Percentiles rank a stretch among this genome's conserved stretches.
These are phyloP conservation scores for Tor tambroides DNA, from an alignment of 2,113 vertebrate species.

Conservation along the genomic window DNA sequence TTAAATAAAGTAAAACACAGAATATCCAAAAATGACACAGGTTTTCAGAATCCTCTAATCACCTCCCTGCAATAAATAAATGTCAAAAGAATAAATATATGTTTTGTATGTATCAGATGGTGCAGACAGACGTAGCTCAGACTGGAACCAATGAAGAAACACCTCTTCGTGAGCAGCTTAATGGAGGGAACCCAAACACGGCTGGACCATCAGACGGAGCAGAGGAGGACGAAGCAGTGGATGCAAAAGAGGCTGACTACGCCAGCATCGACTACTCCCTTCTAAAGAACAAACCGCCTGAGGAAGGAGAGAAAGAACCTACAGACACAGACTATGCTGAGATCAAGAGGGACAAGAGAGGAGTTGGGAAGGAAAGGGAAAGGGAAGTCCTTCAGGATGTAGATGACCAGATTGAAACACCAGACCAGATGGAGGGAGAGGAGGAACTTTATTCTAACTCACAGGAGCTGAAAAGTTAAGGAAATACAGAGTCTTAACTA, in stretches of 20 bases:
- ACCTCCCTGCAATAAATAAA: not conserved
- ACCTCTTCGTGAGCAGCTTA: not conserved
- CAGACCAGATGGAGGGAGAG: not conserved
- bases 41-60: not conserved
- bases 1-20: not conserved
- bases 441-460: conserved; percentile 7
- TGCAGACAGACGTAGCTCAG: conserved; percentile 43
- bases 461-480: not conserved
- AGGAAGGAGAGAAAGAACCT: not conserved
- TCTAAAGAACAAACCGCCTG: conserved; percentile 33
- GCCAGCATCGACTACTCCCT: conserved; percentile 63
- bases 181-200: not conserved
- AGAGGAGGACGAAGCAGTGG: not conserved
- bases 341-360: conserved; percentile 57
- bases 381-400: not conserved
- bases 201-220: not conserved
- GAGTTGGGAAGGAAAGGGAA: not conserved
- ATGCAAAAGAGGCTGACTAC: conserved; percentile 62
- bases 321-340: conserved; percentile 71
- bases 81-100: not conserved
- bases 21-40: no score
- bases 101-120: not conserved
- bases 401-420: conserved; percentile 20
- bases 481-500: no score
- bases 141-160: conserved; percentile 3